Evolutionary conservation across 2,888 invertebrate species (phyloP).

Genomic region (Mechanitis messenoides): DNA sequence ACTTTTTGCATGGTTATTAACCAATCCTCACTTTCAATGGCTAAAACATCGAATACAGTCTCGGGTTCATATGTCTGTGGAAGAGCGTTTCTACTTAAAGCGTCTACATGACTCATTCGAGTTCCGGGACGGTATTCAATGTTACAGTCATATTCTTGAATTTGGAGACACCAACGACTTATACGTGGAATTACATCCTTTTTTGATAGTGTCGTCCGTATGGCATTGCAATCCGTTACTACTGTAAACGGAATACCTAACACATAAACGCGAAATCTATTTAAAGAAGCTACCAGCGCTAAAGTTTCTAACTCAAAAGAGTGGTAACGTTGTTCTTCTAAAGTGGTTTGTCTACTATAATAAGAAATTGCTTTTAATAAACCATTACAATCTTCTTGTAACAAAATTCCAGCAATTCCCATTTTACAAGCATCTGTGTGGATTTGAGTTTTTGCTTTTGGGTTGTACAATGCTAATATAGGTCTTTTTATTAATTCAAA

Average conservation of each 20-base stretch:
- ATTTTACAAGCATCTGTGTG: constrained; percentile 14
- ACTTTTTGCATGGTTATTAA: too few species aligned
- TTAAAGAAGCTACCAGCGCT: constrained; percentile 22
- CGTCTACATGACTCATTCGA: constrained; percentile 14
- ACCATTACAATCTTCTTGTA: constrained; percentile 7
- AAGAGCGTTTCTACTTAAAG: constrained; percentile 5
- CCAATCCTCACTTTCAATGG: too few species aligned
- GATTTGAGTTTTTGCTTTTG: constrained; percentile 3
- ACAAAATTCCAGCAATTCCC: constrained; percentile 8
- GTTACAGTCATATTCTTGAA: constrained; percentile 20
- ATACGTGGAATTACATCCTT: constrained; percentile 26
- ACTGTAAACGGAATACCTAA: constrained; percentile 27
- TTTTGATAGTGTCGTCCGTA: constrained; percentile 26
- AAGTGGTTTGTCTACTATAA: constrained; percentile 20
- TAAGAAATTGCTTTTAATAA: constrained; percentile 10
- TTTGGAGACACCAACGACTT: constrained; percentile 26
- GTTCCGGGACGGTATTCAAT: constrained; percentile 14
- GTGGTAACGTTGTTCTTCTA: constrained; percentile 27
- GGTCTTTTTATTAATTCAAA: too few species aligned
- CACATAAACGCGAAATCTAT: constrained; percentile 28
- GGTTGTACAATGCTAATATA: too few species aligned
- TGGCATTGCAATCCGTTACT: constrained; percentile 28
- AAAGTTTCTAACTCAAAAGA: constrained; percentile 31
- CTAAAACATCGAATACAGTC: constrained; percentile 13
- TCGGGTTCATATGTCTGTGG: too few species aligned